These are phyloP conservation scores for Monodelphis domestica DNA, from an alignment of 2,797 vertebrate species.

Conservation along the genomic window DNA sequence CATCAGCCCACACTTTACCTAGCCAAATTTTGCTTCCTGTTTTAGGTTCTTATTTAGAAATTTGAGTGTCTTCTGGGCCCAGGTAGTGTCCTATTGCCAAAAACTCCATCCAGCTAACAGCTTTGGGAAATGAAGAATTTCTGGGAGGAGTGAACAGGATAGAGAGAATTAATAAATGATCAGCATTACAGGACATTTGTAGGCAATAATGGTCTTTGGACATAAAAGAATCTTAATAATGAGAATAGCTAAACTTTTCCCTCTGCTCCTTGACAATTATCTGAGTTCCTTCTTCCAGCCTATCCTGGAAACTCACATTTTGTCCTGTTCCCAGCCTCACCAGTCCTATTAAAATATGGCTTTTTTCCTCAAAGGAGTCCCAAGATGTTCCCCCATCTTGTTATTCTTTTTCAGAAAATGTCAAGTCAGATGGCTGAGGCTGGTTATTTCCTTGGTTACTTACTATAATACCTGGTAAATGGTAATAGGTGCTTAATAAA, in stretches of 20 bases:
- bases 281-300: background rate
- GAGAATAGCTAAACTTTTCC: constrained; percentile 25
- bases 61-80: background rate
- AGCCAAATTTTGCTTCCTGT: background rate
- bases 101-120: constrained; percentile 6
- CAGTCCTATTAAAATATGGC: background rate
- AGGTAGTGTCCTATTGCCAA: background rate
- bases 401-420: constrained; percentile 14
- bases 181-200: constrained; percentile 10
- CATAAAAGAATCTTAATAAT: constrained; percentile 28
- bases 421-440: background rate
- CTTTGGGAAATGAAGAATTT: constrained; percentile 23
- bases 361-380: background rate
- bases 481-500: background rate
- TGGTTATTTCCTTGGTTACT: background rate
- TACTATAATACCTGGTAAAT: background rate
- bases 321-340: constrained; percentile 11
- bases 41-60: constrained; percentile 10
- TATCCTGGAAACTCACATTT: constrained; percentile 22
- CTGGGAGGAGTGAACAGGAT: background rate
- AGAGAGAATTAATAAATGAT: constrained; percentile 38
- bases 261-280: background rate
- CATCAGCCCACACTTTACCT: background rate
- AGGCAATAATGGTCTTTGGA: constrained; percentile 21
- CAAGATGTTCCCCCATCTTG: background rate